Base-by-base conservation (phyloP, 23 tunicate genomes). In the Corella eumyota region DNA sequence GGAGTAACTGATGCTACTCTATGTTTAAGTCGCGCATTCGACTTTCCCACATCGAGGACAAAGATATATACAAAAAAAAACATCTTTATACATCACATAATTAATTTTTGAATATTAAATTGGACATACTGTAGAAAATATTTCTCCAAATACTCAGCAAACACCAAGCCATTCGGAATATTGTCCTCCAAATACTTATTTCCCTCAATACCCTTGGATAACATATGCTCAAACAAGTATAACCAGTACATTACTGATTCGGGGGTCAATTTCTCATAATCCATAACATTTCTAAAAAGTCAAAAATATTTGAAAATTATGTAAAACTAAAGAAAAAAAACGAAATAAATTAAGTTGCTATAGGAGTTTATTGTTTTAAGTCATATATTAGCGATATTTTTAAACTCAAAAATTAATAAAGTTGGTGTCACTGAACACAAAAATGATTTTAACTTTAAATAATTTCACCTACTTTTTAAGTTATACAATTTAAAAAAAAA, bases 191-290 rank as follows among this genome's bases (percentile, higher is more conserved):
- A 60, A 33, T 77, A 46, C 5, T 71, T 54, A 24, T 77, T 80
- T n/a, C 78, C 74, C 17, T 59, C 79, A 17, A 32, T 45, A 32
- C 72, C 88, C 67, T 74, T 53, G 3, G 23, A 23, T 45, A 81
- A 40, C 68, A 88, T 34, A 44, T 34, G 79, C 21, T 78, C 71
- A 45, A 76, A 88, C 17, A 88, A 36, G 33, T 74, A 70, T 45
- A 58, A n/a, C 96, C 96, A 88, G 51, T 88, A 88, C 52, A 75
- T 9, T 20, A 65, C 76, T 20, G 88, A 54, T 61, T 88, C 81
- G 13, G 96, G 96, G 7, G 88, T 63, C 25, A 88, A 75, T 31
- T 60, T 25, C 3, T 66, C 74, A 24, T 56, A 36, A 30, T 69
- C 68, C 29, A 88, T 62, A 38, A 79, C 45, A 5, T 79, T 88